Conservation (phyloP, 2,888 invertebrate species). For the Furcula furcula region DNA sequence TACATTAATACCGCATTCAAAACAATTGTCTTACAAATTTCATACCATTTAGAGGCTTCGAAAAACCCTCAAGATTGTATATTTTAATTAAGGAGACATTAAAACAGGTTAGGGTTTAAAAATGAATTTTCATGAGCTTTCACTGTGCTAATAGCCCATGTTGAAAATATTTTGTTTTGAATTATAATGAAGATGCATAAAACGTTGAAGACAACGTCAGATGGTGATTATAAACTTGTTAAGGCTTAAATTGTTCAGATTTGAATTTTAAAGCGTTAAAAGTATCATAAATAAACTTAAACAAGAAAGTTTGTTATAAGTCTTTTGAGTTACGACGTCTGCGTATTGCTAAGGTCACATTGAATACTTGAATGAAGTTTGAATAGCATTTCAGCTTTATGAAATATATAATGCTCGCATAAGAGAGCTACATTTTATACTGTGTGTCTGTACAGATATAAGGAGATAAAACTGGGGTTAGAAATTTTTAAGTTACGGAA, state of each 20-base stretch:
- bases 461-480: too few species aligned
- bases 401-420: too few species aligned
- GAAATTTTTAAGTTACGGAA: too few species aligned
- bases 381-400: too few species aligned
- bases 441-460: too few species aligned
- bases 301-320: background rate
- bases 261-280: background rate
- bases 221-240: slow-evolving; percentile 1
- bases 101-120: background rate
- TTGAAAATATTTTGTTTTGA: background rate
- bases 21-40: background rate
- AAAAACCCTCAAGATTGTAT: background rate
- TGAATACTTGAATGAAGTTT: background rate
- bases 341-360: background rate
- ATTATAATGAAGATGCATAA: background rate
- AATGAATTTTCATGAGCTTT: slow-evolving; percentile 1
- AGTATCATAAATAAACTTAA: background rate
- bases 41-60: background rate
- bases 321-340: background rate
- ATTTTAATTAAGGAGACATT: background rate
- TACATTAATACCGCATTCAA: background rate
- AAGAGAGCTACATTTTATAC: too few species aligned
- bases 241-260: background rate
- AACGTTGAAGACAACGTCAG: background rate
- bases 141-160: background rate